phyloP scores from a whole-genome alignment of 1,140 invertebrate genomes.

The Drosophila tropicalis region DNA sequence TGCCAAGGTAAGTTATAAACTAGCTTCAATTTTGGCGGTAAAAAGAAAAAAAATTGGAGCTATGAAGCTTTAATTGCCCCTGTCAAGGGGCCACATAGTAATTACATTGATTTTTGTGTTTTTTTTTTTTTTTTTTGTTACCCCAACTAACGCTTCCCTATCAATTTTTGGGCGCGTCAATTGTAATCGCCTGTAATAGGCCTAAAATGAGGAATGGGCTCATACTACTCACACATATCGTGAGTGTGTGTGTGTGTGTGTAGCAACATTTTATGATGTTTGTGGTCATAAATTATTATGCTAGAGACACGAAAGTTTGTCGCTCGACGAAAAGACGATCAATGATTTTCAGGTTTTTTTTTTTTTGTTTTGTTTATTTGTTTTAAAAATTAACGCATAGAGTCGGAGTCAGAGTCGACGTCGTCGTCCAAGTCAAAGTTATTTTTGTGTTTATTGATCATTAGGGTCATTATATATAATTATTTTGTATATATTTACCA shows the following conservation, averaged over 20 bases:
- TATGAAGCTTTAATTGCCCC: slow-evolving; percentile 60
- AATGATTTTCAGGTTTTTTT: slow-evolving; percentile 14
- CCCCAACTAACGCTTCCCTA: slow-evolving; percentile 40
- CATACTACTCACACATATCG: not conserved
- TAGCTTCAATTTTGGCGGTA: slow-evolving; percentile 48
- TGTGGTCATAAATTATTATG: slow-evolving; percentile 72
- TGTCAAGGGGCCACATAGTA: slow-evolving; percentile 36
- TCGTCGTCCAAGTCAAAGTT: not conserved
- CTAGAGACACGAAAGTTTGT: slow-evolving; percentile 30
- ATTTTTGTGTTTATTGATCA: slow-evolving; percentile 70
- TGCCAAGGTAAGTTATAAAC: slow-evolving; percentile 71
- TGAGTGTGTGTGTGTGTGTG: slow-evolving; percentile 8
- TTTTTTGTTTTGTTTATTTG: slow-evolving; percentile 54
- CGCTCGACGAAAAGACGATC: not conserved
- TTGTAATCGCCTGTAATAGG: slow-evolving; percentile 70
- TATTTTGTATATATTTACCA: slow-evolving; percentile 35
- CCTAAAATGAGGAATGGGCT: not conserved
- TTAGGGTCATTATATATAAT: slow-evolving; percentile 64
- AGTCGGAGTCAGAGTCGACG: not conserved
- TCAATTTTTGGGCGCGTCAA: slow-evolving; percentile 66
- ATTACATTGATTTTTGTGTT: slow-evolving; percentile 74
- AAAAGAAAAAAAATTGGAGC: slow-evolving; percentile 20
- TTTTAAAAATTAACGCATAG: slow-evolving; percentile 75
- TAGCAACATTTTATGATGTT: slow-evolving; percentile 43
- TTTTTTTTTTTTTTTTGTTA: not conserved